Evolutionary conservation across 2,888 invertebrate genomes (phyloP).

Genomic region (Acanthosepion esculentum): DNA sequence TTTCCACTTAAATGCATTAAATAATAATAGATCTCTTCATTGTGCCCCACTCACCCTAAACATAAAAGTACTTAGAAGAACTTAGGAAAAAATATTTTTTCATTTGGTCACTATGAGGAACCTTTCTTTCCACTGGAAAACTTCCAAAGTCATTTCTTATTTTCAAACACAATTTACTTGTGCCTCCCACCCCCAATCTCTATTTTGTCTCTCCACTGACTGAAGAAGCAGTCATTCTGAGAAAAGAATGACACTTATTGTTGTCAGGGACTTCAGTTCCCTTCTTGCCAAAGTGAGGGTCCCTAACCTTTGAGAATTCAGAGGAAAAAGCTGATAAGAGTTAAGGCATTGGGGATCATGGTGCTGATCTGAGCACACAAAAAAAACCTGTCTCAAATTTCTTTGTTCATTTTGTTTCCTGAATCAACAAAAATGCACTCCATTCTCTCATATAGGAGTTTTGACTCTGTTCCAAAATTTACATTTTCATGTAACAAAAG

Average conservation of each 20-base stretch:
- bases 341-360: background rate
- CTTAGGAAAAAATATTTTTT: background rate
- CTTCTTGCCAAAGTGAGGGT: background rate
- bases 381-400: conserved; percentile 4
- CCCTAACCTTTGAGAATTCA: background rate
- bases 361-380: background rate
- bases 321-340: background rate
- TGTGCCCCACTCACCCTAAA: too few species aligned
- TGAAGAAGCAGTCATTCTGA: background rate
- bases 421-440: background rate
- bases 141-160: background rate
- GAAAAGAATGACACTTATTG: background rate
- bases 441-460: background rate
- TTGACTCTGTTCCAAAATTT: conserved; percentile 2
- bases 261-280: background rate
- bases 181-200: background rate
- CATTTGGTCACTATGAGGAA: background rate
- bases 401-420: background rate
- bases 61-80: too few species aligned
- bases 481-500: background rate
- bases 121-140: background rate
- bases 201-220: background rate
- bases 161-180: background rate
- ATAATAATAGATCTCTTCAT: too few species aligned
- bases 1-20: too few species aligned